Conservation (phyloP, 2,888 invertebrate genomes). For the Teleiodes luculella region DNA sequence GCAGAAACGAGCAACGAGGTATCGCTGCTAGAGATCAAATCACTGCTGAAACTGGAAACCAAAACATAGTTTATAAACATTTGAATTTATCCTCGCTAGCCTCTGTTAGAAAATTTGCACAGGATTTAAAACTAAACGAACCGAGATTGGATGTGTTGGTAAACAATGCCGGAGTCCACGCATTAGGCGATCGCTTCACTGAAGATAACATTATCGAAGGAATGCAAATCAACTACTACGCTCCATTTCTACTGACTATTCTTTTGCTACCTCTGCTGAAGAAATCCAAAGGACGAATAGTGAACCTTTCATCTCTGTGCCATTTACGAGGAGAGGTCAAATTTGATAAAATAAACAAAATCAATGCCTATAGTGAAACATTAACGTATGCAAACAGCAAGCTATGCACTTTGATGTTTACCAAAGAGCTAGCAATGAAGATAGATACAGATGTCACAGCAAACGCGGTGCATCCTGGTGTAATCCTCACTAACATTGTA, state of each 20-base stretch:
- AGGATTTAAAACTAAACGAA: slow-evolving; percentile 66
- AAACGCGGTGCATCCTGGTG: slow-evolving; percentile 88
- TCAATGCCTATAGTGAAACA: slow-evolving; percentile 10
- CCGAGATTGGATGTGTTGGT: slow-evolving; percentile 74
- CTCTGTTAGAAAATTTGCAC: slow-evolving; percentile 78
- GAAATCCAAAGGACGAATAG: slow-evolving; percentile 42
- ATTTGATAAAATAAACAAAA: slow-evolving; percentile 29
- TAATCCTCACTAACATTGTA: slow-evolving; percentile 86
- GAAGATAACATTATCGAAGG: slow-evolving; percentile 79
- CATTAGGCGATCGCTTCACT: slow-evolving; percentile 55
- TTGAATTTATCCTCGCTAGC: slow-evolving; percentile 70
- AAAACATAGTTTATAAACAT: slow-evolving; percentile 46
- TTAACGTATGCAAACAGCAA: slow-evolving; percentile 40
- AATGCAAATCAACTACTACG: slow-evolving; percentile 80
- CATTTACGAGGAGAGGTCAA: slow-evolving; percentile 36
- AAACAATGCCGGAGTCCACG: slow-evolving; percentile 78
- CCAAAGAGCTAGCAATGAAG: slow-evolving; percentile 42
- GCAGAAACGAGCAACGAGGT: slow-evolving; percentile 83
- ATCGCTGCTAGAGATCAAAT: slow-evolving; percentile 60
- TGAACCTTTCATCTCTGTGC: slow-evolving; percentile 44
- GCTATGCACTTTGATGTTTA: slow-evolving; percentile 42
- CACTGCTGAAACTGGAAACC: slow-evolving; percentile 31
- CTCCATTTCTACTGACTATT: slow-evolving; percentile 82
- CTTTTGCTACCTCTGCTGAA: slow-evolving; percentile 67
- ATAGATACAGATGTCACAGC: slow-evolving; percentile 78